phyloP scores from a whole-genome alignment of 2,113 vertebrate genomes.

The Puntigrus tetrazona region DNA sequence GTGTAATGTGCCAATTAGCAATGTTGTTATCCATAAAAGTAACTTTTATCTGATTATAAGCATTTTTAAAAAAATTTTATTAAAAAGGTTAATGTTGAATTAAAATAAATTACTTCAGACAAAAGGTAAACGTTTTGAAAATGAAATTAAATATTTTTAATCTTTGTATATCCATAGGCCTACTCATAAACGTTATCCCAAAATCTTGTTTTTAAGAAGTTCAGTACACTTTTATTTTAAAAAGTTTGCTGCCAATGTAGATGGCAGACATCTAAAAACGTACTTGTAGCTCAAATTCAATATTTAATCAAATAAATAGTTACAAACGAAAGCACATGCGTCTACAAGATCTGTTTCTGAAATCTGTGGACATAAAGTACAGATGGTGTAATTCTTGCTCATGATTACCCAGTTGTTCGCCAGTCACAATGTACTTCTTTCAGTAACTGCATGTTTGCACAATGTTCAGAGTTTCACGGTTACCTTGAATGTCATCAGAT shows the following conservation, averaged over 20 bases:
- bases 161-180: too few relatives aligned
- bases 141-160: not conserved
- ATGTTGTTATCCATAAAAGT: too few relatives aligned
- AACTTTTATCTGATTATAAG: too few relatives aligned
- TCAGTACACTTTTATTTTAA: not conserved
- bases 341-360: not conserved
- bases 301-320: not conserved
- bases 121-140: not conserved
- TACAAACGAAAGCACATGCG: not conserved
- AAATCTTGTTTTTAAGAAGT: too few relatives aligned
- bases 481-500: slow-evolving; percentile 6
- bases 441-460: slow-evolving; percentile 10
- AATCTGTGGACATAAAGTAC: not conserved
- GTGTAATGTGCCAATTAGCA: too few relatives aligned
- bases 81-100: too few relatives aligned
- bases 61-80: too few relatives aligned
- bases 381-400: not conserved
- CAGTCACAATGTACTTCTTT: not conserved
- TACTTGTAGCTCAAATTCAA: not conserved
- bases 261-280: not conserved
- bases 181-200: too few relatives aligned
- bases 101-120: too few relatives aligned
- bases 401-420: not conserved
- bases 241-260: not conserved
- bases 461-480: slow-evolving; percentile 9